Conservation (phyloP, 1,140 invertebrate species). For the Caenorhabditis brenneri region DNA sequence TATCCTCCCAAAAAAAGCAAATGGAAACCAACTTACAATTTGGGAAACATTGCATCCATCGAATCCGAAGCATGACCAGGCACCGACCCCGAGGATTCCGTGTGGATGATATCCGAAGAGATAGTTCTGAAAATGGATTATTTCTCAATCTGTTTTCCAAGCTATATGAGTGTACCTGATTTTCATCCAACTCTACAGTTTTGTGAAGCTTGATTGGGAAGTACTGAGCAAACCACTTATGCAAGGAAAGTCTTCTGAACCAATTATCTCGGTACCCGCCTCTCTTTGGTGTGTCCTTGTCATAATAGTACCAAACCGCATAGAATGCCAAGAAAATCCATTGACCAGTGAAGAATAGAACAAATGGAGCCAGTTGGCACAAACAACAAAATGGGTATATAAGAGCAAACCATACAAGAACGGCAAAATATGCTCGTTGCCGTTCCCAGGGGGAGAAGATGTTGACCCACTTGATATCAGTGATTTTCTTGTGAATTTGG, state of each 20-base stretch:
- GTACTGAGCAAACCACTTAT: slow-evolving; percentile 48
- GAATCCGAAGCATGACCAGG: slow-evolving; percentile 76
- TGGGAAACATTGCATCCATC: slow-evolving; percentile 78
- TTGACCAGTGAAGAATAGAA: slow-evolving; percentile 38
- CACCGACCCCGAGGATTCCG: slow-evolving; percentile 74
- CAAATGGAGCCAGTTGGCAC: slow-evolving; percentile 24
- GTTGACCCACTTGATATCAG: slow-evolving; percentile 16
- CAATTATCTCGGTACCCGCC: slow-evolving; percentile 40
- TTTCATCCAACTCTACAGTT: slow-evolving; percentile 41
- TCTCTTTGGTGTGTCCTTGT: slow-evolving; percentile 42
- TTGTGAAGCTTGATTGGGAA: slow-evolving; percentile 49
- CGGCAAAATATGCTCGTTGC: slow-evolving; percentile 23
- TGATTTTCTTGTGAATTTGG: background rate
- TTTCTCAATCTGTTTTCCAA: background rate
- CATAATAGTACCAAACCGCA: slow-evolving; percentile 51
- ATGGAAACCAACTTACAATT: slow-evolving; percentile 19
- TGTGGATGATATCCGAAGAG: slow-evolving; percentile 81
- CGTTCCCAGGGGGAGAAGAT: slow-evolving; percentile 17
- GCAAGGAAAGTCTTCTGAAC: slow-evolving; percentile 6
- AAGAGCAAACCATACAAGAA: slow-evolving; percentile 1
- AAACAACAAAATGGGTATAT: slow-evolving; percentile 19
- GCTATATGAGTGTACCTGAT: background rate
- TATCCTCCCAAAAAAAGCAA: no score
- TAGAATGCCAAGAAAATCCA: slow-evolving; percentile 48
- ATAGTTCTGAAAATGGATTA: slow-evolving; percentile 42